A percentile compares a stretch with the other conserved stretches of the same genome.
phyloP scores from a whole-genome alignment of 1,140 invertebrate genomes.

The Listronotus oregonensis region DNA sequence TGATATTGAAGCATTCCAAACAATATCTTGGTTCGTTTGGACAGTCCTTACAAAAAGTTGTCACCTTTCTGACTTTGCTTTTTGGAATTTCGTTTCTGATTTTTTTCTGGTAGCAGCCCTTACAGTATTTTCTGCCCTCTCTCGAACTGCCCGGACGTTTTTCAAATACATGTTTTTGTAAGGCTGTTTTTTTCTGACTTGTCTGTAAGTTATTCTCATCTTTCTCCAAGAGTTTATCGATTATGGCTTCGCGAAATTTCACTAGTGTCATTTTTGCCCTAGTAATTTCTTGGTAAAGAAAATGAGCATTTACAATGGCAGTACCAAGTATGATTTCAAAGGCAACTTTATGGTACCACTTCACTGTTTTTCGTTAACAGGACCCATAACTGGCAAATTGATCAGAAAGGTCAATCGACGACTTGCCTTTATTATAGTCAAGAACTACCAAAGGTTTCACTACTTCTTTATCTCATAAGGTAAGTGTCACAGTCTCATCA shows the following conservation, averaged over 20 bases:
- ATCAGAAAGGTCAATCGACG: conserved; percentile 54
- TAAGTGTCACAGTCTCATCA: conserved; percentile 34
- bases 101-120: conserved; percentile 6
- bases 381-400: conserved; percentile 44
- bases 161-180: too few species aligned
- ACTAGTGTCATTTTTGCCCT: too few species aligned
- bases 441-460: conserved; percentile 50
- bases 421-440: conserved; percentile 53
- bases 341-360: conserved; percentile 13
- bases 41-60: conserved; percentile 7
- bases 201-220: too few species aligned
- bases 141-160: background rate
- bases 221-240: too few species aligned
- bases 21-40: background rate
- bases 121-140: conserved; percentile 3
- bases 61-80: background rate
- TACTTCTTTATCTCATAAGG: conserved; percentile 32
- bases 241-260: too few species aligned
- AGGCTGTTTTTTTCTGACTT: too few species aligned
- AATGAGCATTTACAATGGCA: conserved; percentile 39
- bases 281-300: too few species aligned
- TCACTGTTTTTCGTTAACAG: conserved; percentile 12
- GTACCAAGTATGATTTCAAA: conserved; percentile 54
- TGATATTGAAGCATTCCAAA: conserved; percentile 1
- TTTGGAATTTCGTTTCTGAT: conserved; percentile 2